Percentiles rank a stretch among this genome's conserved stretches.
phyloP scores from a whole-genome alignment of 2,888 invertebrate genomes.

The Amphiduros pacificus region DNA sequence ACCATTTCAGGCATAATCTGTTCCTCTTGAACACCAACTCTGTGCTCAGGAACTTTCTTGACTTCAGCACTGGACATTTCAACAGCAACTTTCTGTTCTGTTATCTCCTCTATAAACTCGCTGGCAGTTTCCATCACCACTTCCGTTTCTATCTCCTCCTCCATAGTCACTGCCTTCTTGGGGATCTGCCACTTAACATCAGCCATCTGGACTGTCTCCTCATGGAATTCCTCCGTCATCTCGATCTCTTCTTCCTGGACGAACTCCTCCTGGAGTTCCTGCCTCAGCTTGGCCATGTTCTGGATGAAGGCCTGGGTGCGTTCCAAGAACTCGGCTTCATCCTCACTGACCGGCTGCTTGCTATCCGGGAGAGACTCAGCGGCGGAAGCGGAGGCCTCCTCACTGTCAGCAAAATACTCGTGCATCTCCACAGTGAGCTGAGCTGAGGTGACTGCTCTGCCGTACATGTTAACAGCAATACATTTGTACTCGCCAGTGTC shows the following conservation, averaged over 20 bases:
- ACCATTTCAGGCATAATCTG: constrained; percentile 9
- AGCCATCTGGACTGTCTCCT: constrained; percentile 35
- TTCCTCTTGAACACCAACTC: neutral
- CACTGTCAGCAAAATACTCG: constrained; percentile 87
- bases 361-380: constrained; percentile 39
- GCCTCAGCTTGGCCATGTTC: constrained; percentile 31
- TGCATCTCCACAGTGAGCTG: constrained; percentile 67
- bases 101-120: constrained; percentile 19
- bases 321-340: constrained; percentile 32
- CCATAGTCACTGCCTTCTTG: constrained; percentile 7
- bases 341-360: constrained; percentile 19
- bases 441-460: constrained; percentile 84
- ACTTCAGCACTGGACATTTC: too few species aligned
- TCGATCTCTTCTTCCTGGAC: constrained; percentile 24
- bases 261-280: constrained; percentile 31
- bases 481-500: constrained; percentile 97
- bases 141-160: constrained; percentile 12
- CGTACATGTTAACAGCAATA: constrained; percentile 89
- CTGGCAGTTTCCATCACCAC: constrained; percentile 19
- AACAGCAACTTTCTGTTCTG: constrained; percentile 11
- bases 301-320: constrained; percentile 33
- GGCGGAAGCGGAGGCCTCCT: constrained; percentile 68
- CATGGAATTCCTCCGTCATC: constrained; percentile 30
- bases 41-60: too few species aligned
- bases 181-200: constrained; percentile 36